A percentile compares a stretch with the other conserved stretches of the same genome.
phyloP scores from a whole-genome alignment of 64 coral and sea anemone genomes.

The Hydrozoanthus tunicans region DNA sequence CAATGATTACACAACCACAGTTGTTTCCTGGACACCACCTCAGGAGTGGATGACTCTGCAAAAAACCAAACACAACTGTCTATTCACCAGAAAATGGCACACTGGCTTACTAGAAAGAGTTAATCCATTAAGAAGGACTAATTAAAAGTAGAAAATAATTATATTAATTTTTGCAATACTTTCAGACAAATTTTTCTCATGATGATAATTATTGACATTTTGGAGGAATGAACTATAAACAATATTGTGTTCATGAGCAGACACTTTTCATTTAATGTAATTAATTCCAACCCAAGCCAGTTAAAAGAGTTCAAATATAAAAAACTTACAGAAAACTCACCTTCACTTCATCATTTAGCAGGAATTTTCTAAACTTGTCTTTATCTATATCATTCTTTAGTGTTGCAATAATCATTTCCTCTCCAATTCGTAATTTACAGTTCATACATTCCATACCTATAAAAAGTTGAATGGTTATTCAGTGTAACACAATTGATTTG shows the following conservation, averaged over 20 bases:
- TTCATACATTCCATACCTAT: conserved; percentile 90
- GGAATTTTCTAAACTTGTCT: conserved; percentile 87
- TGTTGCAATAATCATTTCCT: conserved; percentile 79
- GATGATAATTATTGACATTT: too few species aligned
- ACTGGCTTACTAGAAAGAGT: too few species aligned
- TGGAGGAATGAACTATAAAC: too few species aligned
- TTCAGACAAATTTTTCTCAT: too few species aligned
- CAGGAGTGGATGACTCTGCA: conserved; percentile 42
- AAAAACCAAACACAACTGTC: not conserved
- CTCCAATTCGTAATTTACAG: conserved; percentile 83
- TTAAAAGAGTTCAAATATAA: too few species aligned
- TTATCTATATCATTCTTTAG: conserved; percentile 54
- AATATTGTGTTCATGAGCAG: too few species aligned
- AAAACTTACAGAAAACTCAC: conserved; percentile 28
- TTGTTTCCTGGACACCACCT: conserved; percentile 54
- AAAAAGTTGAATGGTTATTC: not conserved
- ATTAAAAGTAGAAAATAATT: too few species aligned
- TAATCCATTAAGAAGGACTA: too few species aligned
- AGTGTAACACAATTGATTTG: not conserved
- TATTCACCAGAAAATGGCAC: too few species aligned
- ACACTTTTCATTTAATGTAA: too few species aligned
- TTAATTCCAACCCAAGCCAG: too few species aligned
- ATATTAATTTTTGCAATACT: too few species aligned
- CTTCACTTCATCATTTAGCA: conserved; percentile 98
- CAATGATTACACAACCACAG: conserved; percentile 32